Evolutionary conservation across 2,888 invertebrate species (phyloP).

Genomic region (Lepidochrysops patricia): DNA sequence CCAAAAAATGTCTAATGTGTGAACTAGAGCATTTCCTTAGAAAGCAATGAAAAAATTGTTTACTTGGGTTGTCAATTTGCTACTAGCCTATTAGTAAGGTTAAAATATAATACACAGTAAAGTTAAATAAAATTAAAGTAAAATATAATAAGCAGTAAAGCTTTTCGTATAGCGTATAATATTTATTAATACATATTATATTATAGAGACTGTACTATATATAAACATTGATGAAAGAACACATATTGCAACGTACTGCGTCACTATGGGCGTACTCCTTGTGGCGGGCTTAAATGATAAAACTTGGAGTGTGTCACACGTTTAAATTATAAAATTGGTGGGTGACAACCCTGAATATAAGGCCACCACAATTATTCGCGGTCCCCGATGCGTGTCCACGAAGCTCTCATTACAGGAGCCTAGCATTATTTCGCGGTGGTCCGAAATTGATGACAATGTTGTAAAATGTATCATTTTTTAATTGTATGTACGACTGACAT

Average conservation of each 20-base stretch:
- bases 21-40: constrained; percentile 11
- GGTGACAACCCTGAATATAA: neutral
- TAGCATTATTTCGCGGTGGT: constrained; percentile 20
- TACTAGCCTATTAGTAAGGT: no score
- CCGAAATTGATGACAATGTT: neutral
- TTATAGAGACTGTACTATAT: no score
- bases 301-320: no score
- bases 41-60: neutral
- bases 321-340: no score
- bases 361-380: constrained; percentile 24
- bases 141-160: neutral
- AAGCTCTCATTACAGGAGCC: constrained; percentile 21
- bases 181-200: no score
- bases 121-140: no score
- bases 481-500: no score
- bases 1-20: constrained; percentile 1
- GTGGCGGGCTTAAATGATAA: no score
- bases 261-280: no score
- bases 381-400: constrained; percentile 25
- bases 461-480: neutral
- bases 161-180: no score
- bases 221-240: no score
- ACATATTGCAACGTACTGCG: no score
- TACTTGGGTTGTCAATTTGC: neutral
- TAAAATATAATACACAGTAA: neutral